A percentile compares a stretch with the other conserved stretches of the same genome.
Conservation (phyloP, 2,113 vertebrate species). For the Acrocephalus arundinaceus region DNA sequence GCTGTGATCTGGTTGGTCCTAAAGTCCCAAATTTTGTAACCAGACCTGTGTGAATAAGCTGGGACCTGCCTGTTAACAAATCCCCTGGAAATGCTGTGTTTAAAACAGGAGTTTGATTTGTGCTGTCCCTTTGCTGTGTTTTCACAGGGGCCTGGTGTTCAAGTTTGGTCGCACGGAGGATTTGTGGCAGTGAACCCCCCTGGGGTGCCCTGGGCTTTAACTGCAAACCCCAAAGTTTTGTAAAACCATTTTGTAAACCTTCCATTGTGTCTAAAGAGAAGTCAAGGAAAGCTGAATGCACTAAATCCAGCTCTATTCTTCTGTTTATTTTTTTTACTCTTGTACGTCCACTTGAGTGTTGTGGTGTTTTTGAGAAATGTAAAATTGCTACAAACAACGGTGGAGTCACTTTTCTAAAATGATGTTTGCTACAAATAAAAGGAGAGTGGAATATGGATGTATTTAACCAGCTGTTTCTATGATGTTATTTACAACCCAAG, state of each 20-base stretch:
- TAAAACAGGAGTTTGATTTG: neutral
- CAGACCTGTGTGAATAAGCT: neutral
- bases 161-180: constrained; percentile 98
- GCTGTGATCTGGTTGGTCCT: neutral
- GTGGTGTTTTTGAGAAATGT: neutral
- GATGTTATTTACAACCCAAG: neutral
- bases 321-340: constrained; percentile 25
- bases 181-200: constrained; percentile 86
- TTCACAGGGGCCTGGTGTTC: constrained; percentile 91
- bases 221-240: constrained; percentile 35
- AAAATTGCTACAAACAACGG: neutral
- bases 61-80: neutral
- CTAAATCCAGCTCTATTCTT: neutral
- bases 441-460: neutral
- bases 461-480: constrained; percentile 36
- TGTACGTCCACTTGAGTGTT: neutral
- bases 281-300: constrained; percentile 19
- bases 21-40: neutral
- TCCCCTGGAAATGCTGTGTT: fast-evolving
- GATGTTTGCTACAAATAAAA: constrained; percentile 42
- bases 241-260: constrained; percentile 71
- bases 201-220: neutral
- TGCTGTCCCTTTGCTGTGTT: neutral
- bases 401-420: constrained; percentile 23
- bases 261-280: neutral